Evolutionary conservation across 1,140 invertebrate genomes (phyloP), one percentile per base, ranked within the genome.

Genomic region (Sarcophaga peregrina): DNA sequence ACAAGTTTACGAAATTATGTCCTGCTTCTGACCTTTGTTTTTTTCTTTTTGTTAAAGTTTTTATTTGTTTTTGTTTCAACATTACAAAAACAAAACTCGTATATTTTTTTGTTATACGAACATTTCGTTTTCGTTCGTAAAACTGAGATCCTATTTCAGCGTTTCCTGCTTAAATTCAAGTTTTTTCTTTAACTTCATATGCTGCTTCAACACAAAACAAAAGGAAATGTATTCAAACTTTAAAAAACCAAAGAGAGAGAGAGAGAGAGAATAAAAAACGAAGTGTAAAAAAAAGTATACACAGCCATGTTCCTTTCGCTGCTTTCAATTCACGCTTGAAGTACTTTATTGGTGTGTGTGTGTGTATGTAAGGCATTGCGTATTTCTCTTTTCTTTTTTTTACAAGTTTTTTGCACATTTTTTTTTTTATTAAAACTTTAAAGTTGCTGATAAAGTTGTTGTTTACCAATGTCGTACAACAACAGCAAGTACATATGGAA

Each of bases 291-390:
- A 8, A 80, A 52, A n/a, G 37, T 8, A 7, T n/a, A 54, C 80
- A 54, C 37, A 6, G 25, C 80, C 46, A 20, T 5, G 6, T 48
- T 48, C 25, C 45, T 48, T 50, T 48, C 74, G 58, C 58, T 50
- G 68, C 83, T 78, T 83, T 72, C 80, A 68, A 52, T 72, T 62
- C 80, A 62, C 52, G 48, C 11, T 81, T 72, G 74, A 54, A 78
- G 72, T 76, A 52, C 52, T 81, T 25, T 78, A 37, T 80, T 73
- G 58, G 75, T 52, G 52, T 17, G 13, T 50, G 17, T 52, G 50
- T 10, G 75, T 52, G 52, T 17, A 9, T 50, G 17, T 52, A 20
- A 1, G 5, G 13, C 25, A 50, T 52, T 54, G 15, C 45, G 15
- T 72, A 15, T 54, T 45, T 72, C 72, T 82, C 6, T 82, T 82